Base-by-base conservation (phyloP, 1,140 invertebrate species). In the Trichogramma pretiosum region DNA sequence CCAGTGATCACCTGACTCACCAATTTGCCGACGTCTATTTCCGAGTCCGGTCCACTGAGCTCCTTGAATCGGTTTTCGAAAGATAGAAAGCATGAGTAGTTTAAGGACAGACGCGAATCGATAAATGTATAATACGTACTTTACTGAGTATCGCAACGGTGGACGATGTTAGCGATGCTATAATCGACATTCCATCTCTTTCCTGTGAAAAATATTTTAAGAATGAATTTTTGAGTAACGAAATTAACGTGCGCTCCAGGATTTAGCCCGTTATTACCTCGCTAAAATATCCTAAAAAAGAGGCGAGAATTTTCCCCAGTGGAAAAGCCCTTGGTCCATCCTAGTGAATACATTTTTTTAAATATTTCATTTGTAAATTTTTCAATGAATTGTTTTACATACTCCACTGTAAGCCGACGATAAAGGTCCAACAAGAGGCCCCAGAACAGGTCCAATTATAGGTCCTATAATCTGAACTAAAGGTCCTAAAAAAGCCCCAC, bases 151-250 rank as follows among this genome's bases (percentile, higher is more conserved):
- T 51, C 28, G 68, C 56, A 13, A 67, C 43, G 17, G 68, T 45
- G 55, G 59, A 51, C 7, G 67, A 56, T 14, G 65, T 28, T n/a
- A 70, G 33, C 4, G 33, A 55, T 9, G 68, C 57, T 0, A 70
- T 49, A 22, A 57, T 53, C 9, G 67, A 56, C 48, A 55, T 56
- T 35, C 62, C 62, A 19, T 62, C 61, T 0, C 55, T 52, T 38
- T 62, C 63, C 1, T 48, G 49, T 2, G 68, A 61, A 67, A 70
- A 43, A 14, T 56, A 53, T 50, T n/a, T n/a, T n/a, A n/a, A n/a
- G n/a, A n/a, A n/a, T n/a, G n/a, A n/a, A n/a, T n/a, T n/a, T n/a
- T n/a, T n/a, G n/a, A n/a, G n/a, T n/a, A n/a, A n/a, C n/a, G n/a
- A n/a, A n/a, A n/a, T 46, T 38, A 8, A 18, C 17, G 37, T 39